Conservation (phyloP, 1,140 invertebrate genomes). For the Papilio polytes region DNA sequence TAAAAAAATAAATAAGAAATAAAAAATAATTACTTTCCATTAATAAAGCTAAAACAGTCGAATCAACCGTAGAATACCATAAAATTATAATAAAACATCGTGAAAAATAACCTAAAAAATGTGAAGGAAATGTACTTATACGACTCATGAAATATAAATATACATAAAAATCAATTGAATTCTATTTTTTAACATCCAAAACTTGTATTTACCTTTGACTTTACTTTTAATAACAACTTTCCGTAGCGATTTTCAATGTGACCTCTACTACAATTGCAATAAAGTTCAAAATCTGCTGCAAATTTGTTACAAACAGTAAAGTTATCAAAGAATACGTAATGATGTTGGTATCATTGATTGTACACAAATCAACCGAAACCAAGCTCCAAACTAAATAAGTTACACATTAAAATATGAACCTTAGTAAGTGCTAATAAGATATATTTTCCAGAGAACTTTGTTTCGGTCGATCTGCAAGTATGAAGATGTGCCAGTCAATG, state of each 20-base stretch:
- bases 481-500: constrained; percentile 41
- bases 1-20: constrained; percentile 39
- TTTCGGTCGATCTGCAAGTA: neutral
- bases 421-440: constrained; percentile 25
- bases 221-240: constrained; percentile 12
- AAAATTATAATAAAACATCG: constrained; percentile 34
- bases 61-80: constrained; percentile 7
- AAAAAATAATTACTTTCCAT: constrained; percentile 29
- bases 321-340: neutral
- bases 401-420: neutral
- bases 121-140: constrained; percentile 29
- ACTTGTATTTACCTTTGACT: neutral
- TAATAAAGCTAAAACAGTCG: constrained; percentile 35
- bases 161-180: constrained; percentile 13
- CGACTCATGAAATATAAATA: neutral
- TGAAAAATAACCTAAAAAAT: constrained; percentile 12
- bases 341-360: neutral
- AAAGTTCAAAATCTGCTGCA: constrained; percentile 32
- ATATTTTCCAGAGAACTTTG: constrained; percentile 3
- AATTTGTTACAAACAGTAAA: constrained; percentile 1
- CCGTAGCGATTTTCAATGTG: neutral
- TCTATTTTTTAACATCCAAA: neutral
- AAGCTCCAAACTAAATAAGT: neutral
- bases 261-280: neutral
- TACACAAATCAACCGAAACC: constrained; percentile 2